phyloP scores from a whole-genome alignment of 2,888 invertebrate genomes.

The Coremacera marginata region DNA sequence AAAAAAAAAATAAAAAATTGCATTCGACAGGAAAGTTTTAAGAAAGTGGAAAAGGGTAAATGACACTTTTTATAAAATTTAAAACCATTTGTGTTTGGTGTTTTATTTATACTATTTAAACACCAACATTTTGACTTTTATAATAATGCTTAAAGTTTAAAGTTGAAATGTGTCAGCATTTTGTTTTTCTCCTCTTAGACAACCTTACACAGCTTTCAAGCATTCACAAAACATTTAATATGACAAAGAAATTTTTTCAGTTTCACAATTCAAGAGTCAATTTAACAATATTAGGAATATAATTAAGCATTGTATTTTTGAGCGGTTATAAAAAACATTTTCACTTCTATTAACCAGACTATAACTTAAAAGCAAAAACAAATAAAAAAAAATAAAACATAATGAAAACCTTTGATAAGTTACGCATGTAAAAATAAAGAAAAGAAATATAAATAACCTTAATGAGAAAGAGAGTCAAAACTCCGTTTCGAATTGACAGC shows the following conservation, averaged over 20 bases:
- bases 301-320: slow-evolving; percentile 15
- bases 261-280: neutral
- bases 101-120: too few species aligned
- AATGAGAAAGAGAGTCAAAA: neutral
- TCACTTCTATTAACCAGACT: neutral
- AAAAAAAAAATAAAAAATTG: too few species aligned
- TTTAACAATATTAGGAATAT: neutral
- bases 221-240: neutral
- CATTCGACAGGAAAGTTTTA: too few species aligned
- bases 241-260: neutral
- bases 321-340: neutral
- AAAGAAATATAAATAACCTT: neutral
- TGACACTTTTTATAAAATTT: too few species aligned
- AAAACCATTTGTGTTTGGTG: too few species aligned
- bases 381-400: neutral
- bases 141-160: too few species aligned
- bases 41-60: too few species aligned
- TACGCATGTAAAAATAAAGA: neutral
- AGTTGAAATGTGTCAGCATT: too few species aligned
- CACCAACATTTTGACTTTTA: too few species aligned
- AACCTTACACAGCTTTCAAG: neutral
- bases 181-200: neutral
- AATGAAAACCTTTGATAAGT: neutral
- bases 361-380: neutral
- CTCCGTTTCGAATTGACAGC: neutral